Evolutionary conservation across 2,113 vertebrate species (phyloP).

Genomic region (Pseudopodoces humilis): DNA sequence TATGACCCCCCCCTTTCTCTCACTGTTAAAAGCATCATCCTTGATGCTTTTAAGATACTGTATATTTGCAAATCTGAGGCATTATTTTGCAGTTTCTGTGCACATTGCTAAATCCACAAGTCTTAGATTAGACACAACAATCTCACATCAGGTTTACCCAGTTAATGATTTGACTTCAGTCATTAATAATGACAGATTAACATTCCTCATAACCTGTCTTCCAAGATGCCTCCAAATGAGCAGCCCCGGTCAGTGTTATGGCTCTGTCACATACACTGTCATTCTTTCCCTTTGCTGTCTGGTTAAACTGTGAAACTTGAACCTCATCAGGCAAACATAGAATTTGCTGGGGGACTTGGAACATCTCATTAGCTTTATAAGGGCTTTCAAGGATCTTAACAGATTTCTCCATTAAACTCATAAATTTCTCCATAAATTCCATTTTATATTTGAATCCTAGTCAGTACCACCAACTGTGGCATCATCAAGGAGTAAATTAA

Average conservation of each 20-base stretch:
- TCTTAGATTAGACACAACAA: slow-evolving; percentile 27
- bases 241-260: background rate
- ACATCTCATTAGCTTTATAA: slow-evolving; percentile 65
- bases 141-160: slow-evolving; percentile 21
- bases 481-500: slow-evolving; percentile 54
- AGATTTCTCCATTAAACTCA: slow-evolving; percentile 62
- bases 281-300: slow-evolving; percentile 70
- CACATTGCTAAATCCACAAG: background rate
- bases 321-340: slow-evolving; percentile 54
- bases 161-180: slow-evolving; percentile 67
- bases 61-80: background rate
- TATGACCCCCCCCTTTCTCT: background rate
- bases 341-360: slow-evolving; percentile 69
- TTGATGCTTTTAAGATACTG: background rate
- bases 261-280: slow-evolving; percentile 47
- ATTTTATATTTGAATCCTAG: slow-evolving; percentile 56
- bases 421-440: slow-evolving; percentile 65
- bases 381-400: slow-evolving; percentile 61
- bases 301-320: slow-evolving; percentile 64
- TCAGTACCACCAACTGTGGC: slow-evolving; percentile 49
- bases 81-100: slow-evolving; percentile 50
- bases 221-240: slow-evolving; percentile 60
- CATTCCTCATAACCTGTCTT: slow-evolving; percentile 55
- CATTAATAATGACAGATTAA: slow-evolving; percentile 52
- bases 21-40: background rate